Evolutionary conservation across 2,797 vertebrate species (phyloP), one percentile per base, ranked within the genome.

Genomic region (Centroberyx gerrardi): DNA sequence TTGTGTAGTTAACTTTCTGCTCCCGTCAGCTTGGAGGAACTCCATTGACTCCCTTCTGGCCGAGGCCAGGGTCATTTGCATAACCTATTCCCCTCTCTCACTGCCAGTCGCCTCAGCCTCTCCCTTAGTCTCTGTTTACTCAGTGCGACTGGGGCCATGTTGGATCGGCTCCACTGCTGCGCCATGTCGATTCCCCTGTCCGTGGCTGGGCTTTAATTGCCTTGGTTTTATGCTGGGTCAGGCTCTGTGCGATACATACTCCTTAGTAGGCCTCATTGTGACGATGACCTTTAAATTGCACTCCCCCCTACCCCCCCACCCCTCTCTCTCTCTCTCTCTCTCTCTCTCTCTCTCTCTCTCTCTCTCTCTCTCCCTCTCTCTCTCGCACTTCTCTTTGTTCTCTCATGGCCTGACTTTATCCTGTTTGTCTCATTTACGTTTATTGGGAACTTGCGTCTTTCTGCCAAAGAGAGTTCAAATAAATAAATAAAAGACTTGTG

Each of bases 1-100:
- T 90, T 90, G 81, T 81, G 84, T 92, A 87, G 90, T 91, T 93
- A 91, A 91, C 87, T 92, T 92, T 91, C 90, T 90, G 84, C 86
- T 90, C 90, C 84, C 72, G 82, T 88, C 86, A 87, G 86, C 58
- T 66, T 74, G 76, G 81, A 92, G 77, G 79, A 88, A 91, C 89
- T 90, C 82, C 87, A 92, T 84, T 91, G 90, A 93, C 90, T 92
- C 74, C 59, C 78, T 85, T 87, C 81, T 85, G 84, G 87, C 54
- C 56, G 74, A 80, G 91, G 81, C 88, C 87, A 78, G 76, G 87
- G 81, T 81, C 90, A 93, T 93, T 92, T 93, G 87, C 91, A 92
- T 93, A 93, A 92, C 92, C 90, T 89, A 76, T 84, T 82, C 86
- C 80, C 83, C 87, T 76, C 77, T 76, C 74, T 72, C 66, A 10